Conservation (phyloP, 2,797 vertebrate species). For the Pantherophis vulpinus region DNA sequence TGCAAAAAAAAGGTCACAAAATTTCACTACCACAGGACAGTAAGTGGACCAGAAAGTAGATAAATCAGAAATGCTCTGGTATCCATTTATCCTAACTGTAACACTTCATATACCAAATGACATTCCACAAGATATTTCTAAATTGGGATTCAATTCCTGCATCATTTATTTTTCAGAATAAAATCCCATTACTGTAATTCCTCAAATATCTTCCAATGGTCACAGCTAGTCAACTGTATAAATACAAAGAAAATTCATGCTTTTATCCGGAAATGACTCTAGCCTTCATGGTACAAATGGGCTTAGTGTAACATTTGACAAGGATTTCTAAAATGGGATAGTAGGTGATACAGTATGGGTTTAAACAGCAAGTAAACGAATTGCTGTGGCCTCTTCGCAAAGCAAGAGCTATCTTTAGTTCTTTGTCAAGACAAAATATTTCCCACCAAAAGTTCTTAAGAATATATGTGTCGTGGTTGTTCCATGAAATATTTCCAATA, state of each 20-base stretch:
- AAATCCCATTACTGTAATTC: background rate
- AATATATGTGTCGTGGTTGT: background rate
- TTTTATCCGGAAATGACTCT: background rate
- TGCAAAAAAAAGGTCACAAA: background rate
- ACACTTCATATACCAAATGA: background rate
- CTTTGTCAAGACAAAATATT: background rate
- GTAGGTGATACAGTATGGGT: background rate
- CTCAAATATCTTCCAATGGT: background rate
- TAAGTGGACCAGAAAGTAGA: background rate
- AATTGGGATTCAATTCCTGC: background rate
- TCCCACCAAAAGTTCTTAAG: background rate
- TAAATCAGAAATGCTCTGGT: background rate
- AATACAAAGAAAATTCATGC: background rate
- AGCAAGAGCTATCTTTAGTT: background rate
- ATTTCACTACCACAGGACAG: background rate
- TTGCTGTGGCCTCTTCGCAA: background rate
- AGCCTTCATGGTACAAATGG: background rate
- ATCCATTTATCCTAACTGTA: background rate
- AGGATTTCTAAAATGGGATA: background rate
- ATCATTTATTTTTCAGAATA: background rate
- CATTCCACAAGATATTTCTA: background rate
- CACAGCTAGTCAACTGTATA: background rate
- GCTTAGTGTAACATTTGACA: background rate
- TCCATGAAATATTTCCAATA: background rate
- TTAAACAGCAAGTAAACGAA: background rate